Evolutionary conservation across 2,888 invertebrate genomes (phyloP).

Genomic region (Tinea pellionella): DNA sequence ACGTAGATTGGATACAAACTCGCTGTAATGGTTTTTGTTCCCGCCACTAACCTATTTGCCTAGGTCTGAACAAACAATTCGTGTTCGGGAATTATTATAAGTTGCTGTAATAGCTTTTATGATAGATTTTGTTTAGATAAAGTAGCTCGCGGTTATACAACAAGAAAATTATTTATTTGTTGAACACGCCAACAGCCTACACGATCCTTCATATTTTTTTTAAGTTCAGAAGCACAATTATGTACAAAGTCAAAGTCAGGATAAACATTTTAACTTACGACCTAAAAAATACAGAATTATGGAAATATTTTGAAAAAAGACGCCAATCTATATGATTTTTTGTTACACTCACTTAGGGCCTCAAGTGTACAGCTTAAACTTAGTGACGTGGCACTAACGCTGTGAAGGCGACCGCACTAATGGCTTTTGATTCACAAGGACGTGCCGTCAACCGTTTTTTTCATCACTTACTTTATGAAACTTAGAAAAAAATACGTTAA

Average conservation of each 20-base stretch:
- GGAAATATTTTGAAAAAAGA: neutral
- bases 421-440: neutral
- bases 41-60: slow-evolving; percentile 19
- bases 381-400: slow-evolving; percentile 1
- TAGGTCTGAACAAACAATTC: neutral
- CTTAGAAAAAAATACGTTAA: neutral
- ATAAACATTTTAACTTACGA: neutral
- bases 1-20: slow-evolving; percentile 31
- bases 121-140: neutral
- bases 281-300: neutral
- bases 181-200: no score
- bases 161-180: no score
- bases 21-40: slow-evolving; percentile 30
- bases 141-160: no score
- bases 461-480: neutral
- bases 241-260: no score
- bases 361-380: neutral
- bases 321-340: neutral
- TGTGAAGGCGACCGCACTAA: neutral
- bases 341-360: neutral
- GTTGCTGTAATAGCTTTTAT: neutral
- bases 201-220: no score
- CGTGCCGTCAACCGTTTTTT: neutral
- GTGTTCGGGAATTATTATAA: neutral
- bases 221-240: no score